phyloP scores from a whole-genome alignment of 1,140 invertebrate species.

The Philopotamus ludificatus region DNA sequence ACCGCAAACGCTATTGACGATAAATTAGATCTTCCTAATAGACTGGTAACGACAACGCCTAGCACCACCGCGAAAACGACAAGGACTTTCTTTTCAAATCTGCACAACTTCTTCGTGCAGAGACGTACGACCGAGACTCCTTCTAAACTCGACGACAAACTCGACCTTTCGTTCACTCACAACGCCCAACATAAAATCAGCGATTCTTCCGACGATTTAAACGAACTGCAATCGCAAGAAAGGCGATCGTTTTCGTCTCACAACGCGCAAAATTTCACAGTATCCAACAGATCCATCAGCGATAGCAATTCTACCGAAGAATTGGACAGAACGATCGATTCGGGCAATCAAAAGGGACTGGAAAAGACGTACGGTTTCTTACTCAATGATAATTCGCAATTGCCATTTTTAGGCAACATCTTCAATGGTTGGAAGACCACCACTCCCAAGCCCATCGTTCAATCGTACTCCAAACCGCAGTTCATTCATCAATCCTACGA shows the following conservation, averaged over 20 bases:
- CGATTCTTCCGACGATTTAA: not conserved
- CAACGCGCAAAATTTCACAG: not conserved
- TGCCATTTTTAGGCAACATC: slow-evolving; percentile 34
- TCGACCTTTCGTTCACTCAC: not conserved
- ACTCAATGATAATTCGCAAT: slow-evolving; percentile 27
- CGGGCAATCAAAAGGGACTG: slow-evolving; percentile 4
- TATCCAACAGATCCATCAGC: not conserved
- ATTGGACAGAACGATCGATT: not conserved
- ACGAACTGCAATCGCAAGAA: slow-evolving; percentile 6
- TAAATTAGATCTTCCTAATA: not conserved
- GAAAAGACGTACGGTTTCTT: slow-evolving; percentile 34
- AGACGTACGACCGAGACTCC: not conserved
- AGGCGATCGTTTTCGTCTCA: slow-evolving; percentile 14
- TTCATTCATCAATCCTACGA: slow-evolving; percentile 23
- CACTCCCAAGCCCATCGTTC: slow-evolving; percentile 13
- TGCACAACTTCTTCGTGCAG: too few relatives aligned
- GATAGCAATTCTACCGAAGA: not conserved
- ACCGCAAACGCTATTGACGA: not conserved
- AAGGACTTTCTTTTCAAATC: not conserved
- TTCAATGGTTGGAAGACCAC: slow-evolving; percentile 26
- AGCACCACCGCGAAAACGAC: not conserved
- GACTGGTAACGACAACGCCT: not conserved
- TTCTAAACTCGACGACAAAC: slow-evolving; percentile 9
- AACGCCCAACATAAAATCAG: not conserved
- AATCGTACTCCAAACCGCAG: slow-evolving; percentile 32